phyloP scores from a whole-genome alignment of 2,113 vertebrate species.

The Capreolus pygargus region DNA sequence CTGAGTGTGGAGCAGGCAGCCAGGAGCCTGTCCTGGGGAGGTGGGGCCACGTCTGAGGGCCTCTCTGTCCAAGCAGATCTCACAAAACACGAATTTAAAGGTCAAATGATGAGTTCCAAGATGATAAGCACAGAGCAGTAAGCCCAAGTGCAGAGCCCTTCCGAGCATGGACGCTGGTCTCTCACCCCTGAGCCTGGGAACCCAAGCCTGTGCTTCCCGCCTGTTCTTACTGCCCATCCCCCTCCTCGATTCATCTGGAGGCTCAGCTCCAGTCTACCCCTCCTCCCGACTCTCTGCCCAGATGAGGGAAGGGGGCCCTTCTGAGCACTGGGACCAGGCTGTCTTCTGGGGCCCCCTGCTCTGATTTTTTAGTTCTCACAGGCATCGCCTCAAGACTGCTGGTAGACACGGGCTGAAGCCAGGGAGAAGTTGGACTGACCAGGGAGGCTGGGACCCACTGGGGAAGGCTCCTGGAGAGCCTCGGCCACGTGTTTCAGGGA shows the following conservation, averaged over 20 bases:
- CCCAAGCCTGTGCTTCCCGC: background rate
- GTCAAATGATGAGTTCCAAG: background rate
- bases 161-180: background rate
- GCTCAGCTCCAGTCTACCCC: background rate
- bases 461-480: background rate
- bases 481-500: background rate
- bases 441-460: background rate
- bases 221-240: background rate
- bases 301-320: background rate
- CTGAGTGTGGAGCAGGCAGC: background rate
- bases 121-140: background rate
- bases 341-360: background rate
- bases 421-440: too few species aligned
- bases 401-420: background rate
- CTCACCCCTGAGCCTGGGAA: background rate
- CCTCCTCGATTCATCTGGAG: background rate
- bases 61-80: background rate
- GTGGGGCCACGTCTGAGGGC: background rate
- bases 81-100: background rate
- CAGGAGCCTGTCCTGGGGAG: background rate
- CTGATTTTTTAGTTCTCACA: background rate
- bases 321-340: too few species aligned
- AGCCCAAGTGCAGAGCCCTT: background rate
- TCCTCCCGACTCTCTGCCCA: background rate
- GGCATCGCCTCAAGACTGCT: accelerated